These are phyloP conservation scores for Antitype chi DNA, from an alignment of 2,888 invertebrate species.

Conservation along the genomic window DNA sequence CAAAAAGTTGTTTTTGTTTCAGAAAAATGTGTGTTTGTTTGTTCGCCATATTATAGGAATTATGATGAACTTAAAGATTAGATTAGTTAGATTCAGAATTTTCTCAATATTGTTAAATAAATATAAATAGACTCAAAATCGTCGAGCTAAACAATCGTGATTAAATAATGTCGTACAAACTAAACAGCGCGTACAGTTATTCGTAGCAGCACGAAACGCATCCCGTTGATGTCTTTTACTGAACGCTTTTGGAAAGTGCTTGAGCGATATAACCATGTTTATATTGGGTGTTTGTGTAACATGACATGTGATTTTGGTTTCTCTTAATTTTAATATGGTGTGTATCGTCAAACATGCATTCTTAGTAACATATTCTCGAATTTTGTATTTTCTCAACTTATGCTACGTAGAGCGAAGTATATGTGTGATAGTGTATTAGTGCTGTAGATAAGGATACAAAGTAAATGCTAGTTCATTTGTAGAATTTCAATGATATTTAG, in stretches of 20 bases:
- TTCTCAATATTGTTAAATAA: constrained; percentile 1
- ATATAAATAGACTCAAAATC: constrained; percentile 21
- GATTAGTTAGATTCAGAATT: background rate
- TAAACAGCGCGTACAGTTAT: constrained; percentile 58
- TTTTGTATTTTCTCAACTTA: constrained; percentile 21
- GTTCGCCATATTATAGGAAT: constrained; percentile 9
- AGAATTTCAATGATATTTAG: constrained; percentile 35
- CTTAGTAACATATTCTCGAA: constrained; percentile 34
- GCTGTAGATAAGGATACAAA: constrained; percentile 19
- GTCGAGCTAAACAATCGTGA: constrained; percentile 30
- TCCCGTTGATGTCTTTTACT: constrained; percentile 89
- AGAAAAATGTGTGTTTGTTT: constrained; percentile 50
- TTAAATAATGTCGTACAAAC: constrained; percentile 38
- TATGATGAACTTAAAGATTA: background rate
- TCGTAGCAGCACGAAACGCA: constrained; percentile 68
- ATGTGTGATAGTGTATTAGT: constrained; percentile 20
- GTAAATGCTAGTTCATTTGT: constrained; percentile 8
- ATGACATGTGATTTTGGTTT: constrained; percentile 74
- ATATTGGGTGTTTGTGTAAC: constrained; percentile 77
- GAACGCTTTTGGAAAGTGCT: constrained; percentile 86
- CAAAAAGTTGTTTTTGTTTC: constrained; percentile 50
- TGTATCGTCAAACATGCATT: constrained; percentile 67
- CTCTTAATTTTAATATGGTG: constrained; percentile 75
- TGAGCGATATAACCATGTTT: constrained; percentile 79
- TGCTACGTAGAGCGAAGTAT: constrained; percentile 3